These are phyloP conservation scores for Margarornis squamiger DNA, from an alignment of 2,797 vertebrate genomes.

Conservation along the genomic window DNA sequence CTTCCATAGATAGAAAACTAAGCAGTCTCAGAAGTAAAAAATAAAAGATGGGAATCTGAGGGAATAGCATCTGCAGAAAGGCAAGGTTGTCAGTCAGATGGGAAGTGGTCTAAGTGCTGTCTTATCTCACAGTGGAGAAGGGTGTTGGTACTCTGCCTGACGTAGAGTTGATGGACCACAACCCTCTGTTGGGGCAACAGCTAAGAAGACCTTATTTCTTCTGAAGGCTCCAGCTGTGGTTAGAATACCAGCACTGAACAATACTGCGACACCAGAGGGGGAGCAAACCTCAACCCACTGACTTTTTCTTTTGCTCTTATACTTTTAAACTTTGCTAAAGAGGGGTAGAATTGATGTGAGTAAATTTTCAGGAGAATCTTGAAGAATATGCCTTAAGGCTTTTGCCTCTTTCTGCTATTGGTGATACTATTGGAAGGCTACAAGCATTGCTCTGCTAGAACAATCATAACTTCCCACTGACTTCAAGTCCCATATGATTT, in stretches of 20 bases:
- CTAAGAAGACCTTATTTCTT: background rate
- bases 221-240: no score
- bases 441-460: background rate
- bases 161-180: background rate
- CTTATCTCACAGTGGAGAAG: background rate
- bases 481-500: background rate
- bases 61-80: background rate
- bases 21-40: background rate
- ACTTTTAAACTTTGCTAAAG: background rate
- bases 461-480: background rate
- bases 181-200: background rate
- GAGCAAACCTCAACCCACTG: background rate
- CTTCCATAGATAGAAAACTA: background rate
- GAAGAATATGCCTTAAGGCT: background rate
- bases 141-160: background rate
- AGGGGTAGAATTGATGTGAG: background rate
- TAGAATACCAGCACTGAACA: background rate
- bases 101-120: background rate
- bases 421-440: background rate
- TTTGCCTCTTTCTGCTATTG: background rate
- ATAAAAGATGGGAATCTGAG: background rate
- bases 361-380: background rate
- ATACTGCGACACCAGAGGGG: background rate
- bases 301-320: background rate
- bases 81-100: background rate